Evolutionary conservation across 2,797 vertebrate genomes (phyloP).

Genomic region (Threskiornis aethiopicus): DNA sequence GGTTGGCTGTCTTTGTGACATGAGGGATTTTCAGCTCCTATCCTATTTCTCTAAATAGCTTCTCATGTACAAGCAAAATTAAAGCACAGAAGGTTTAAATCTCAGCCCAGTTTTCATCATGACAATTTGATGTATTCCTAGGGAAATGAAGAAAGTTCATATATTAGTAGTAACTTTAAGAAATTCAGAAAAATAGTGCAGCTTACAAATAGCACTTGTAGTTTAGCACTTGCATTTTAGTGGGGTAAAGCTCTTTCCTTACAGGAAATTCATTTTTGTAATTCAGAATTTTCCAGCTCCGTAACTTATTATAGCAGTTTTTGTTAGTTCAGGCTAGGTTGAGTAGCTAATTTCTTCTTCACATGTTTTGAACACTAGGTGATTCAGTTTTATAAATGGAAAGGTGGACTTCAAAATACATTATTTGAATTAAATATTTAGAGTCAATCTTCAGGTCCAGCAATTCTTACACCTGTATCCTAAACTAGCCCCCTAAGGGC

Average conservation of each 20-base stretch:
- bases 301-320: neutral
- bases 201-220: neutral
- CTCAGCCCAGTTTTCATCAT: neutral
- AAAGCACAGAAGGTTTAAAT: neutral
- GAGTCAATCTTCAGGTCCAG: neutral
- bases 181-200: neutral
- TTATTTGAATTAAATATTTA: neutral
- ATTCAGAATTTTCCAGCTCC: neutral
- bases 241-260: neutral
- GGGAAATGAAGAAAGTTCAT: neutral
- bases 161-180: neutral
- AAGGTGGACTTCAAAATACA: neutral
- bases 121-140: neutral
- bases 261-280: neutral
- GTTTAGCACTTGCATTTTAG: neutral
- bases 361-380: accelerated
- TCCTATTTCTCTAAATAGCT: neutral
- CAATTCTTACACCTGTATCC: neutral
- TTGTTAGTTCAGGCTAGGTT: neutral
- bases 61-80: neutral
- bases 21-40: neutral
- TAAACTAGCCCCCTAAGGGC: neutral
- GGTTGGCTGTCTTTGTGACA: neutral
- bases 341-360: neutral
- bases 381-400: neutral